Percentiles rank a stretch among this genome's conserved stretches.
phyloP scores from a whole-genome alignment of 2,888 invertebrate species.

The Drosophila colorata region DNA sequence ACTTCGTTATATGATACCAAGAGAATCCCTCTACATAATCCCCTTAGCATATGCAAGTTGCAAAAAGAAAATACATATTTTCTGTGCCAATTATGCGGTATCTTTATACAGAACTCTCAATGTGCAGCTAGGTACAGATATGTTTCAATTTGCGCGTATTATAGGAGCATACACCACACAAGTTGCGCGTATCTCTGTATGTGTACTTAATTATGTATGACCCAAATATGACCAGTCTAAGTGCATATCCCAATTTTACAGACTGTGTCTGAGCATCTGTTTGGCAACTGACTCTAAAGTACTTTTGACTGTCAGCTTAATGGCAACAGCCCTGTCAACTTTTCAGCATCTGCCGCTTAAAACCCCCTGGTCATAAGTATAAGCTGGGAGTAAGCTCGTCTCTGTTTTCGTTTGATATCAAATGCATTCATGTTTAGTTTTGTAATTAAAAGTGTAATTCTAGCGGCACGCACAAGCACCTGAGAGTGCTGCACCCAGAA shows the following conservation, averaged over 20 bases:
- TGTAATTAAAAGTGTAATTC: slow-evolving; percentile 77
- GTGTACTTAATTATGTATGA: slow-evolving; percentile 33
- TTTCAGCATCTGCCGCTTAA: neutral
- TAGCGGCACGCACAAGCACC: slow-evolving; percentile 56
- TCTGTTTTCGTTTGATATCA: slow-evolving; percentile 65
- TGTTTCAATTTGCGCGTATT: slow-evolving; percentile 26
- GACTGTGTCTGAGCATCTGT: slow-evolving; percentile 24
- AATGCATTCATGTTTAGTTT: slow-evolving; percentile 77
- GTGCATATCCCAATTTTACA: slow-evolving; percentile 22
- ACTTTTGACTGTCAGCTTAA: slow-evolving; percentile 14
- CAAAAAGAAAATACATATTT: neutral
- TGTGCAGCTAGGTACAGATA: neutral
- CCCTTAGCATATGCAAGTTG: slow-evolving; percentile 2
- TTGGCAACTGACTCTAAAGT: slow-evolving; percentile 8
- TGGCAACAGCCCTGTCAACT: neutral
- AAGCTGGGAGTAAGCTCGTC: slow-evolving; percentile 17
- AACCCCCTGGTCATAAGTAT: neutral
- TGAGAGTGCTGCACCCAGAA: slow-evolving; percentile 7
- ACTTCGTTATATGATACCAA: neutral
- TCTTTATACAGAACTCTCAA: neutral
- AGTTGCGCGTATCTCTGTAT: slow-evolving; percentile 1
- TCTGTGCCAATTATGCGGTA: slow-evolving; percentile 9
- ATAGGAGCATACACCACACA: slow-evolving; percentile 1
- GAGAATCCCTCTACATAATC: slow-evolving; percentile 3
- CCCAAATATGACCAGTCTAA: slow-evolving; percentile 38